These are phyloP conservation scores for Teleiodes luculella DNA, from an alignment of 2,888 invertebrate species.

Conservation along the genomic window DNA sequence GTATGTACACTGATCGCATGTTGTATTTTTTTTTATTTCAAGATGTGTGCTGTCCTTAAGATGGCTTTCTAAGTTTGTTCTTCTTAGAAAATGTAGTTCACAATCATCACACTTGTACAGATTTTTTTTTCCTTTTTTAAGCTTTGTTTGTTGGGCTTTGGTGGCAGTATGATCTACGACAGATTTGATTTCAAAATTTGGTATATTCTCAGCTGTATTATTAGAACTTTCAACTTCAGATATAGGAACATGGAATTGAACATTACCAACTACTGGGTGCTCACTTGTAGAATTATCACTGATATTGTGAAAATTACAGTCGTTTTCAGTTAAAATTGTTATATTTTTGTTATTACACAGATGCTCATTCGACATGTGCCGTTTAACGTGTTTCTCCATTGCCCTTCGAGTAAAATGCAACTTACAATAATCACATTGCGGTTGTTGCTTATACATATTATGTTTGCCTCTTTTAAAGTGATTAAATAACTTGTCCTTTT, in stretches of 20 bases:
- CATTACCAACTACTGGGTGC: not conserved
- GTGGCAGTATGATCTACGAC: not conserved
- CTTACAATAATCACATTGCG: not conserved
- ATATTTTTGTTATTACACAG: not conserved
- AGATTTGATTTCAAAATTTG: not conserved
- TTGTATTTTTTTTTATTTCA: not conserved
- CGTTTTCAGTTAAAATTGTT: not conserved
- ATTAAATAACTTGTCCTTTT: not conserved
- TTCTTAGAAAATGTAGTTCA: conserved; percentile 6
- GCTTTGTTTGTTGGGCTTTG: not conserved
- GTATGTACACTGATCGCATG: not conserved
- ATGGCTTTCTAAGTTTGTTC: not conserved
- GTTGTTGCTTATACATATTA: not conserved
- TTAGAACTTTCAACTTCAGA: not conserved
- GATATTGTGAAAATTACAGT: not conserved
- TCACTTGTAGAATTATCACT: not conserved
- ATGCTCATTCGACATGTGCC: not conserved
- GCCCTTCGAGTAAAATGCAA: not conserved
- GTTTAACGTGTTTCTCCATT: not conserved
- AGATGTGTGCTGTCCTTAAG: not conserved
- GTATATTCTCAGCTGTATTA: no score
- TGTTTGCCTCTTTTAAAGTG: not conserved
- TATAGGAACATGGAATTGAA: not conserved
- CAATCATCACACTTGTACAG: conserved; percentile 13
- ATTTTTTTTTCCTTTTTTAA: not conserved